Conservation (phyloP, 2,797 vertebrate genomes). For the Sebastes wilsoni region DNA sequence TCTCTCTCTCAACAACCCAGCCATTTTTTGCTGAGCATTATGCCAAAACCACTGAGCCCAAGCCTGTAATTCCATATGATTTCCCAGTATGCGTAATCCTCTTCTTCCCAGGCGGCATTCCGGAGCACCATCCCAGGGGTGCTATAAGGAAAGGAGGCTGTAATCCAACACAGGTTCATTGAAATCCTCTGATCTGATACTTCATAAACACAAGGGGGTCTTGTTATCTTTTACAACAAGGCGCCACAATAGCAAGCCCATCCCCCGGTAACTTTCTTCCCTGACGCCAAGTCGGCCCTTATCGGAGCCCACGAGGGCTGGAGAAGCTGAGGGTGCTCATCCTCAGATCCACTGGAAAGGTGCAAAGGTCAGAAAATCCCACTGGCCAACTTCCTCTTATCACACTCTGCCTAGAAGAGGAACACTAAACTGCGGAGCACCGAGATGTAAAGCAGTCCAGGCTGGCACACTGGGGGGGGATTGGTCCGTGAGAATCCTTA, state of each 20-base stretch:
- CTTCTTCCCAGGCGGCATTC: slow-evolving; percentile 53
- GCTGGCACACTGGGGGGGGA: not conserved
- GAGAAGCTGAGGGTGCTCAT: slow-evolving; percentile 8
- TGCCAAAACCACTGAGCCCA: slow-evolving; percentile 53
- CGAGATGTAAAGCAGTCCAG: slow-evolving; percentile 10
- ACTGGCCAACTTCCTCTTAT: slow-evolving; percentile 46
- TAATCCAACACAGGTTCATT: slow-evolving; percentile 68
- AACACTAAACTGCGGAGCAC: not conserved
- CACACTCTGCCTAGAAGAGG: slow-evolving; percentile 7
- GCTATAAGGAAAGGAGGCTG: slow-evolving; percentile 44
- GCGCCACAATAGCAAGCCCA: slow-evolving; percentile 15
- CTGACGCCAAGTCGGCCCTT: slow-evolving; percentile 41
- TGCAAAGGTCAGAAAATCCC: slow-evolving; percentile 59
- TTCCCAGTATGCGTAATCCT: slow-evolving; percentile 73
- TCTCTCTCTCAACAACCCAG: slow-evolving; percentile 15
- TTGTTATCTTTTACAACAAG: slow-evolving; percentile 61
- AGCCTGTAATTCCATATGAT: slow-evolving; percentile 70
- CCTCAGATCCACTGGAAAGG: slow-evolving; percentile 33
- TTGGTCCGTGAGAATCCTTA: not conserved
- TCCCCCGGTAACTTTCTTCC: slow-evolving; percentile 13
- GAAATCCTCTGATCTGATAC: slow-evolving; percentile 67
- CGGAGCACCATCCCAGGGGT: slow-evolving; percentile 40
- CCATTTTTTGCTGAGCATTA: slow-evolving; percentile 36
- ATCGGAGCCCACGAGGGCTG: slow-evolving; percentile 50
- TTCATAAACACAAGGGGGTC: slow-evolving; percentile 53